Base-by-base conservation (phyloP, 2,797 vertebrate species). In the Neomorphus geoffroyi region DNA sequence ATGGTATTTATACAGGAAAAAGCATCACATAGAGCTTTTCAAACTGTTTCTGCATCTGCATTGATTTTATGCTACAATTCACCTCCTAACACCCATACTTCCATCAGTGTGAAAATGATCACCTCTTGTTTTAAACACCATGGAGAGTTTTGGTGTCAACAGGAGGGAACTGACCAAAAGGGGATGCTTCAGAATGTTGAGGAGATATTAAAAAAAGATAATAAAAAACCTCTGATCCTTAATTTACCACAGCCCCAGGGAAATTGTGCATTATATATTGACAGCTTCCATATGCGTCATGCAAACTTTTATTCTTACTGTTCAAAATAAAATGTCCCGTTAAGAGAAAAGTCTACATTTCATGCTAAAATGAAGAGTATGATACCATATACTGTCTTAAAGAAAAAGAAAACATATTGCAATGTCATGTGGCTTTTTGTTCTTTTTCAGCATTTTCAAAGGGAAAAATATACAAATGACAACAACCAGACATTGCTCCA, bases 281-380 rank as follows among this genome's bases (percentile, higher is more conserved):
- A 97, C 96, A 97, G 86, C 66, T 97, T 97, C 96, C 96, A 96
- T 96, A 95, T 96, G 95, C 96, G 92, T 96, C 96, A 95, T 96
- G 94, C 86, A 96, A 95, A 95, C 82, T 91, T 93, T 96, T 95
- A 94, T 95, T 94, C 81, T 93, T 96, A 86, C 46, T 66, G 86
- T 94, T 96, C 90, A 95, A 79, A 93, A 97, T 86, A 97, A 94
- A 96, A 95, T 2, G 26, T 69, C 35, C 92, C 50, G 69, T 93
- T 96, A 97, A 95, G 81, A 94, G 75, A 93, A 96, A 95, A 72
- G 86, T 79, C 92, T 92, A 94, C 79, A 94, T 96, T 97, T 96
- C 83, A 93, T 77, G 60, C n/a, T 88, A 88, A 93, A 97, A 96
- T 65, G 73, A 91, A 94, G 85, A 0, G 13, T 84, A 69, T 93